Evolutionary conservation across 1,140 invertebrate genomes (phyloP).

Genomic region (Cyrtorhinus lividipennis): DNA sequence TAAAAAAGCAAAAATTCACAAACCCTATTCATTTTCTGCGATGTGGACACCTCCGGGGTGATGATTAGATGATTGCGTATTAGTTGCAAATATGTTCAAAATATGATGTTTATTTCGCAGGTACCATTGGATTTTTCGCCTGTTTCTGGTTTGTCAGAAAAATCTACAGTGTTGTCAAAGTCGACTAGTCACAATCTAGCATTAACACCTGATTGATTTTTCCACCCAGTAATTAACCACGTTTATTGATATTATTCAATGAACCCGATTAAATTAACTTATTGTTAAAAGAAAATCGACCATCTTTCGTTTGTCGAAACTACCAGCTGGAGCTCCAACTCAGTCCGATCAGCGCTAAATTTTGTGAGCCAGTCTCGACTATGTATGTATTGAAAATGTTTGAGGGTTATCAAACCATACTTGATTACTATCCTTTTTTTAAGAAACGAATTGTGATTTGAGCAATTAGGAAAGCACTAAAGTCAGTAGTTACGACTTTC

Average conservation of each 20-base stretch:
- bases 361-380: neutral
- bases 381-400: too few relatives aligned
- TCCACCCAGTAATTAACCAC: neutral
- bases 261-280: neutral
- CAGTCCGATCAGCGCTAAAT: neutral
- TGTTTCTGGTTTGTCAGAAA: conserved; percentile 98
- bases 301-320: neutral
- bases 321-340: neutral
- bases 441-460: neutral
- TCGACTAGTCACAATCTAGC: conserved; percentile 49
- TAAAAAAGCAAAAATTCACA: too few relatives aligned
- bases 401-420: neutral
- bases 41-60: too few relatives aligned
- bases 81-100: too few relatives aligned
- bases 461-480: neutral
- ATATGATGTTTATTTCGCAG: conserved; percentile 35
- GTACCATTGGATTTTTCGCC: conserved; percentile 93
- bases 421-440: neutral
- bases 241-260: neutral
- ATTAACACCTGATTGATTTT: neutral
- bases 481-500: neutral
- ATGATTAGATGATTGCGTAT: too few relatives aligned
- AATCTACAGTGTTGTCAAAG: conserved; percentile 98
- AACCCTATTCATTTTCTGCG: too few relatives aligned
- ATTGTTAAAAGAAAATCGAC: neutral